phyloP scores from a whole-genome alignment of 2,113 vertebrate species.

The Protobothrops flavoviridis region DNA sequence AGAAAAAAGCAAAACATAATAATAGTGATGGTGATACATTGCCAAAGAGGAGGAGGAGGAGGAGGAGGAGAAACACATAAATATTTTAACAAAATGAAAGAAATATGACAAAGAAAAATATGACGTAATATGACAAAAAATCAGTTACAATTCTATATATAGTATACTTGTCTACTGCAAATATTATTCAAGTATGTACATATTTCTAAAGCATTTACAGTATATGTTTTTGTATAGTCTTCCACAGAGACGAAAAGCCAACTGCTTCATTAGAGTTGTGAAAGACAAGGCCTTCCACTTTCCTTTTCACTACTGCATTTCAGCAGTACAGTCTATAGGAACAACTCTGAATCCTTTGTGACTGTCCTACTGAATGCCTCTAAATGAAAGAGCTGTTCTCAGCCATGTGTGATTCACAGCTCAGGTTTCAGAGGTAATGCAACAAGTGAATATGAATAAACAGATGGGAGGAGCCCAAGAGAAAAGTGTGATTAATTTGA shows the following conservation, averaged over 20 bases:
- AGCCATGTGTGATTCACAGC: neutral
- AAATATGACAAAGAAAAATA: neutral
- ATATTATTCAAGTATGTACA: neutral
- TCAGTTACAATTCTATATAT: neutral
- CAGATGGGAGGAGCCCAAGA: neutral
- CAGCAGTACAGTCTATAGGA: neutral
- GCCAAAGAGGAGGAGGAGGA: neutral
- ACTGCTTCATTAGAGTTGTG: neutral
- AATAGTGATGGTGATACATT: neutral
- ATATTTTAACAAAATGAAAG: neutral
- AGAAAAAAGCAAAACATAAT: neutral
- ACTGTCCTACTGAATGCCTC: neutral
- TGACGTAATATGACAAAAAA: neutral
- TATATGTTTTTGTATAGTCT: neutral
- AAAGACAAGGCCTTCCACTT: conserved; percentile 20
- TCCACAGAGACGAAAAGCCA: neutral
- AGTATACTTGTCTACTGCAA: neutral
- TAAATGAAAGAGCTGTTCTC: conserved; percentile 29
- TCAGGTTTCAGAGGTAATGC: conserved; percentile 27
- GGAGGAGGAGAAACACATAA: neutral
- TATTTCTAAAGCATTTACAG: neutral
- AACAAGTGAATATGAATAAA: conserved; percentile 38
- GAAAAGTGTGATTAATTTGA: conserved; percentile 14
- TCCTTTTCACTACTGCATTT: rapidly evolving
- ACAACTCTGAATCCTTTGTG: neutral